Conservation (phyloP, 2,888 invertebrate species). For the Hetaerina titia region DNA sequence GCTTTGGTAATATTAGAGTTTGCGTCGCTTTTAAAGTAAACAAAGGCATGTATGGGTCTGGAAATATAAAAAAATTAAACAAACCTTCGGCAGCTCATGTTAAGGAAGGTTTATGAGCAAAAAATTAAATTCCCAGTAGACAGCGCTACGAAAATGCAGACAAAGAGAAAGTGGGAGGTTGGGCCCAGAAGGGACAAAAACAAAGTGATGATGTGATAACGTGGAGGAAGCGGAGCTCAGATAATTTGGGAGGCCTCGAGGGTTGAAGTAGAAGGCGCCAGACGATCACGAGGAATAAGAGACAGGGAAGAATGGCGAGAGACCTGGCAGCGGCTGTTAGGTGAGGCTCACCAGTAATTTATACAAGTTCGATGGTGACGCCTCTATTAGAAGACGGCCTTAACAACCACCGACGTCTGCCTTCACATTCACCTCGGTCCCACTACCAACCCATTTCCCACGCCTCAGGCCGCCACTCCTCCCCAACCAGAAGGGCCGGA, state of each 20-base stretch:
- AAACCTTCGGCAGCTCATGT: neutral
- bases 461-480: neutral
- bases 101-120: neutral
- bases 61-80: neutral
- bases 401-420: neutral
- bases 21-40: neutral
- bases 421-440: neutral
- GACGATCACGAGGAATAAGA: neutral
- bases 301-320: neutral
- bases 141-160: neutral
- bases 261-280: neutral
- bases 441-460: neutral
- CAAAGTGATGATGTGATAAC: conserved; percentile 21
- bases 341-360: neutral
- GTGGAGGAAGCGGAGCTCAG: neutral
- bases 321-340: neutral
- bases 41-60: neutral
- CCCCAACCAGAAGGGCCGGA: neutral
- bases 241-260: neutral
- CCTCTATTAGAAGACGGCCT: neutral
- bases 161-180: neutral
- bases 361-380: neutral
- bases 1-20: neutral
- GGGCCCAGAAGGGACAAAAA: neutral
- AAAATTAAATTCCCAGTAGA: neutral